Evolutionary conservation across 2,797 vertebrate genomes (phyloP).

Genomic region (Varecia variegata): DNA sequence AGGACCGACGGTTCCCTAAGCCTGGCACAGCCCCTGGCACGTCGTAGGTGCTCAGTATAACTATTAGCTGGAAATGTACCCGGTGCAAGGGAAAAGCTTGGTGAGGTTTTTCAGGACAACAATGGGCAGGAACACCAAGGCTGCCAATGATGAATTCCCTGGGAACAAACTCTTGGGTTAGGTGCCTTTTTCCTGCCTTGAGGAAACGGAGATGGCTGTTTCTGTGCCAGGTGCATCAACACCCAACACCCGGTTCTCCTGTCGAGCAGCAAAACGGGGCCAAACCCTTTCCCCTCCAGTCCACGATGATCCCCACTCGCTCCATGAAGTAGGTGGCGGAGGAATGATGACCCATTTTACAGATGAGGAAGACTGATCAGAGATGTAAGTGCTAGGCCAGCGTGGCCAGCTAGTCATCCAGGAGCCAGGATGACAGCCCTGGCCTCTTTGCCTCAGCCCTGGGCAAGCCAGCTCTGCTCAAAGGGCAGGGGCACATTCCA

Average conservation of each 20-base stretch:
- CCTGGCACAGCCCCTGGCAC: neutral
- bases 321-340: fast-evolving
- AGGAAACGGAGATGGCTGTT: neutral
- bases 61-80: neutral
- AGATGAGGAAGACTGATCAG: neutral
- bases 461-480: neutral
- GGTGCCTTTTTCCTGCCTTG: neutral
- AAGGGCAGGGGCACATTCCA: neutral
- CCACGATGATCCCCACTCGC: too few relatives aligned
- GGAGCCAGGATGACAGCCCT: neutral
- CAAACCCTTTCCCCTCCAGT: fast-evolving
- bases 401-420: neutral
- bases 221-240: fast-evolving
- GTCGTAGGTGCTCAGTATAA: neutral
- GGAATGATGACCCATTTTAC: neutral
- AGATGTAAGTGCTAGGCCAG: neutral
- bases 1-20: neutral
- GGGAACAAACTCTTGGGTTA: neutral
- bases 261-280: neutral
- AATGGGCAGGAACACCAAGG: neutral
- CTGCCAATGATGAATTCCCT: neutral
- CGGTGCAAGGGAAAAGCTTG: neutral
- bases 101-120: neutral
- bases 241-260: neutral
- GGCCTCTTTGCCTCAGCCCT: neutral